Evolutionary conservation across 2,113 vertebrate genomes (phyloP).

Genomic region (Pluvialis apricaria): DNA sequence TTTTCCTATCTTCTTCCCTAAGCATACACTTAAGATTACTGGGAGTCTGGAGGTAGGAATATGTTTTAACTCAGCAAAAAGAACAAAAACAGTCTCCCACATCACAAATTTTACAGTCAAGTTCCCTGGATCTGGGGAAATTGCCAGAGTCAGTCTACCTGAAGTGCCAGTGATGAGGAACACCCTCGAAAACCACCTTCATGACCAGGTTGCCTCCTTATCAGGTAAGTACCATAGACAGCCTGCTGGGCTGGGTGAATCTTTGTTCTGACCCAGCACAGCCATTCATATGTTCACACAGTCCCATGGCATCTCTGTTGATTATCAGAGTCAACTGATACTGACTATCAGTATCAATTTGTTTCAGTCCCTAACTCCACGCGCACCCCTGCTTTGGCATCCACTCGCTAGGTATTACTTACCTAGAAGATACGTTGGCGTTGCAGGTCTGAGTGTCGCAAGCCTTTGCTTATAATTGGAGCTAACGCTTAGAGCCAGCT

Average conservation of each 20-base stretch:
- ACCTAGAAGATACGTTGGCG: not conserved
- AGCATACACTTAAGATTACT: not conserved
- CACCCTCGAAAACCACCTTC: not conserved
- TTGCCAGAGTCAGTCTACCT: not conserved
- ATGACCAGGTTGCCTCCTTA: not conserved
- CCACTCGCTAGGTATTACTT: not conserved
- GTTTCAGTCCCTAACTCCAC: not conserved
- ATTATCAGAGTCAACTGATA: not conserved
- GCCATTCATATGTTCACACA: not conserved
- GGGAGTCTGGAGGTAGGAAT: not conserved
- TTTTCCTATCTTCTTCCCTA: not conserved
- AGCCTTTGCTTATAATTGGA: not conserved
- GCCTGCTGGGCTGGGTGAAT: not conserved
- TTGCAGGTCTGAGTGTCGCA: accelerated
- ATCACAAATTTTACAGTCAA: not conserved
- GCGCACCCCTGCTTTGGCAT: not conserved
- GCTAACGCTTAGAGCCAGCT: not conserved
- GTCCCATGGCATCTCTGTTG: not conserved
- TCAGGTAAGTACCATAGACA: not conserved
- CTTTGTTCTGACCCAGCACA: not conserved
- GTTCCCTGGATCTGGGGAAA: not conserved
- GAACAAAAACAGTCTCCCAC: not conserved
- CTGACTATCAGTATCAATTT: not conserved
- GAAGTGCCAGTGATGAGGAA: not conserved
- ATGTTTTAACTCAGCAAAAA: not conserved